phyloP scores from a whole-genome alignment of 1,140 invertebrate species.

The Drosophila sproati region DNA sequence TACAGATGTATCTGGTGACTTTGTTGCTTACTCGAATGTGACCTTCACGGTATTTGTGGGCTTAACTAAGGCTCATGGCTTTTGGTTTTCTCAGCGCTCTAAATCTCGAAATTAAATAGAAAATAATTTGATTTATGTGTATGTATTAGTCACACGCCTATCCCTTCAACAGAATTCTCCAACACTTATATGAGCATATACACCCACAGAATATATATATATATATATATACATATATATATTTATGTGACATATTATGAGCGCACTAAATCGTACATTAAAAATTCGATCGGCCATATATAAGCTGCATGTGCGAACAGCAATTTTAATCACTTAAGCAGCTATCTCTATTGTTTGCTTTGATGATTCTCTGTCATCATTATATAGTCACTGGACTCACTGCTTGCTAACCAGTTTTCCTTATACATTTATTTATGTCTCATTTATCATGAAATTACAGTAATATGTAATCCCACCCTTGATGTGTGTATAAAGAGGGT shows the following conservation, averaged over 20 bases:
- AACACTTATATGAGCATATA: not conserved
- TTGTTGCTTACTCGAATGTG: constrained; percentile 13
- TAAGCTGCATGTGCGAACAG: not conserved
- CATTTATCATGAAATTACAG: constrained; percentile 70
- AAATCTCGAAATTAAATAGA: constrained; percentile 65
- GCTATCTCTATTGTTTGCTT: not conserved
- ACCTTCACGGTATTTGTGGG: not conserved
- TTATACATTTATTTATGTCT: constrained; percentile 61
- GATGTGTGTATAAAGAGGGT: constrained; percentile 35
- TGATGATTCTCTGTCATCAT: constrained; percentile 4
- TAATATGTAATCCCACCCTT: constrained; percentile 48
- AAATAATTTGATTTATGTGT: constrained; percentile 70
- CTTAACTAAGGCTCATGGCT: constrained; percentile 54
- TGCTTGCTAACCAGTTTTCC: not conserved
- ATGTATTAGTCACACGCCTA: constrained; percentile 20
- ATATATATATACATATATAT: not conserved
- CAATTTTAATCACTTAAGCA: not conserved
- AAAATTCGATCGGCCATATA: not conserved
- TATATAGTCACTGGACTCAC: not conserved
- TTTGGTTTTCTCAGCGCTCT: constrained; percentile 54
- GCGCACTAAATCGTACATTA: not conserved
- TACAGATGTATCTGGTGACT: constrained; percentile 29
- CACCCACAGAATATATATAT: not conserved
- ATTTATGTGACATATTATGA: not conserved
- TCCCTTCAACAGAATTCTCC: not conserved